Evolutionary conservation across 1,140 invertebrate genomes (phyloP).

Genomic region (Bombus breviceps): DNA sequence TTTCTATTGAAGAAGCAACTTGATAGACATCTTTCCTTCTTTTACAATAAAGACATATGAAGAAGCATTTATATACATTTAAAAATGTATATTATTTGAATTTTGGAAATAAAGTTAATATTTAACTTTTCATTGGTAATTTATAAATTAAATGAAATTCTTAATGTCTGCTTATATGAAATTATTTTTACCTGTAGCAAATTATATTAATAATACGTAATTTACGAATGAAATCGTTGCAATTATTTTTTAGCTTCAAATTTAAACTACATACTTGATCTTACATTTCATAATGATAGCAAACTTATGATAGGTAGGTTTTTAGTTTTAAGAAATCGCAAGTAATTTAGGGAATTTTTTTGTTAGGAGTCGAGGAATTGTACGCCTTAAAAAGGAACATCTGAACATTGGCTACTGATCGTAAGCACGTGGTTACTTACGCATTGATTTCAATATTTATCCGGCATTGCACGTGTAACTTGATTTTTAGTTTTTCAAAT

Average conservation of each 20-base stretch:
- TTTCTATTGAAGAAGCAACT: background rate
- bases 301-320: background rate
- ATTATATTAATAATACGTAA: no score
- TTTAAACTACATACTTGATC: background rate
- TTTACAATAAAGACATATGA: background rate
- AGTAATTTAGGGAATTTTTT: background rate
- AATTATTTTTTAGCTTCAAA: no score
- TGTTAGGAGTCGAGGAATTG: no score
- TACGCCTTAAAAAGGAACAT: background rate
- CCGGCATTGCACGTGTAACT: background rate
- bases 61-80: no score
- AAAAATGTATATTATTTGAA: no score
- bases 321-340: background rate
- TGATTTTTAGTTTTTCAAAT: background rate
- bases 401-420: background rate
- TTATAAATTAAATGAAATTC: no score
- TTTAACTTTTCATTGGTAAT: no score
- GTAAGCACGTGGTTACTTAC: slow-evolving; percentile 12
- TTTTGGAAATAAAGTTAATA: no score
- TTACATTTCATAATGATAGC: background rate
- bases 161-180: no score
- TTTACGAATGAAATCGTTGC: no score
- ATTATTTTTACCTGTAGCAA: no score
- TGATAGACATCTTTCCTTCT: background rate
- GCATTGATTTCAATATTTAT: slow-evolving; percentile 15